A percentile compares a stretch with the other conserved stretches of the same genome.
Evolutionary conservation across 1,140 invertebrate genomes (phyloP).

Genomic region (Drosophila sechellia): DNA sequence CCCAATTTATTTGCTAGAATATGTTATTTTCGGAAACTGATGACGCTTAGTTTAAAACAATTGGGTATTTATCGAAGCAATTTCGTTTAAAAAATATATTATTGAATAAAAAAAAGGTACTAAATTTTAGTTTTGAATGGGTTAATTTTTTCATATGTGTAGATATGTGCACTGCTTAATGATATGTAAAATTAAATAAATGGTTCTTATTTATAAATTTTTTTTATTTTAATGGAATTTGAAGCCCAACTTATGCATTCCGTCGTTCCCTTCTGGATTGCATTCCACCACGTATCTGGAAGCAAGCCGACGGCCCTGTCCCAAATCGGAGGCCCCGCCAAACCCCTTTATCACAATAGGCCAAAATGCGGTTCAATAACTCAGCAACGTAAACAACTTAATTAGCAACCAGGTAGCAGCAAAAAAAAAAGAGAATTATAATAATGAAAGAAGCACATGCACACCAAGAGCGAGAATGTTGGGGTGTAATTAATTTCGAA

Average conservation of each 20-base stretch:
- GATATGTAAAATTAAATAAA: too few relatives aligned
- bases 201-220: too few relatives aligned
- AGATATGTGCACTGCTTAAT: too few relatives aligned
- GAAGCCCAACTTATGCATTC: neutral
- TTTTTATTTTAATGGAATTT: neutral
- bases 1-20: too few relatives aligned
- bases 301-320: slow-evolving; percentile 25
- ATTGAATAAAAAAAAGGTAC: too few relatives aligned
- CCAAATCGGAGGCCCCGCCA: slow-evolving; percentile 40
- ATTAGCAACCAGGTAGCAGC: slow-evolving; percentile 56
- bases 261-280: slow-evolving; percentile 11
- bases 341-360: slow-evolving; percentile 14
- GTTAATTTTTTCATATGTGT: too few relatives aligned
- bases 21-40: too few relatives aligned
- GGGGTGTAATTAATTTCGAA: slow-evolving; percentile 75
- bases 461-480: slow-evolving; percentile 33
- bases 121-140: too few relatives aligned
- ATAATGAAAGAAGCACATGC: slow-evolving; percentile 5
- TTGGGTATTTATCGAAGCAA: too few relatives aligned
- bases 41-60: too few relatives aligned
- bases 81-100: too few relatives aligned
- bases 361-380: slow-evolving; percentile 70
- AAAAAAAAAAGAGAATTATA: slow-evolving; percentile 4
- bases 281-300: slow-evolving; percentile 58
- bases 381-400: slow-evolving; percentile 78